These are phyloP conservation scores for Saxidomus purpurata DNA, from an alignment of 1,140 invertebrate genomes.

Conservation along the genomic window DNA sequence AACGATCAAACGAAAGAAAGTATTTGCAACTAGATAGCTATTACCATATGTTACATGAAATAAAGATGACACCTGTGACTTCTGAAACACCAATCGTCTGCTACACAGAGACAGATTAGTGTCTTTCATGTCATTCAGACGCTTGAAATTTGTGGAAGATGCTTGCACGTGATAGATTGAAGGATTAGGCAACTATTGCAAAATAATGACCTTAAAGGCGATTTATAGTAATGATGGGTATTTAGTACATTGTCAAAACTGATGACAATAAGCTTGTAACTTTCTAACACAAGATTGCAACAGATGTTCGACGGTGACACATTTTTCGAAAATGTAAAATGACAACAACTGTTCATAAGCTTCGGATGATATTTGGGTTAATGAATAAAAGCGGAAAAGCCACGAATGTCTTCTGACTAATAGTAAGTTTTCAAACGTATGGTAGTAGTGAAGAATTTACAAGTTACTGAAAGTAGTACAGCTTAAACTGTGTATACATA, in stretches of 20 bases:
- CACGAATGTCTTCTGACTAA: no score
- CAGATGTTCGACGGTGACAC: slow-evolving; percentile 4
- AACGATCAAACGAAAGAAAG: not conserved
- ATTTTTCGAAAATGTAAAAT: not conserved
- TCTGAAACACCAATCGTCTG: slow-evolving; percentile 42
- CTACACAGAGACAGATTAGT: slow-evolving; percentile 55
- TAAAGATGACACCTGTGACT: slow-evolving; percentile 46
- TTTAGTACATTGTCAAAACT: slow-evolving; percentile 1
- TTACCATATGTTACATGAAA: slow-evolving; percentile 65
- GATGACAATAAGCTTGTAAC: not conserved
- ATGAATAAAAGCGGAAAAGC: no score
- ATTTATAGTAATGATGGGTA: not conserved
- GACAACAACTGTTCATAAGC: not conserved
- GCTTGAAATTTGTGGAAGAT: slow-evolving; percentile 53
- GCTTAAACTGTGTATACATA: no score
- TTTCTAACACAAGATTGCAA: not conserved
- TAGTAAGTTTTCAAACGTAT: no score
- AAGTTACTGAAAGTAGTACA: no score
- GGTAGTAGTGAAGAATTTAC: no score
- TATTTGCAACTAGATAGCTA: not conserved
- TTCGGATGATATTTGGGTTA: no score
- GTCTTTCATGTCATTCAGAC: slow-evolving; percentile 48
- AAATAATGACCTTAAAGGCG: slow-evolving; percentile 53
- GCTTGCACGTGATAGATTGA: slow-evolving; percentile 57
- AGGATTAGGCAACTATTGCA: slow-evolving; percentile 62